A percentile compares a stretch with the other conserved stretches of the same genome.
Conservation (phyloP, 1,140 invertebrate species). For the Drosophila busckii region DNA sequence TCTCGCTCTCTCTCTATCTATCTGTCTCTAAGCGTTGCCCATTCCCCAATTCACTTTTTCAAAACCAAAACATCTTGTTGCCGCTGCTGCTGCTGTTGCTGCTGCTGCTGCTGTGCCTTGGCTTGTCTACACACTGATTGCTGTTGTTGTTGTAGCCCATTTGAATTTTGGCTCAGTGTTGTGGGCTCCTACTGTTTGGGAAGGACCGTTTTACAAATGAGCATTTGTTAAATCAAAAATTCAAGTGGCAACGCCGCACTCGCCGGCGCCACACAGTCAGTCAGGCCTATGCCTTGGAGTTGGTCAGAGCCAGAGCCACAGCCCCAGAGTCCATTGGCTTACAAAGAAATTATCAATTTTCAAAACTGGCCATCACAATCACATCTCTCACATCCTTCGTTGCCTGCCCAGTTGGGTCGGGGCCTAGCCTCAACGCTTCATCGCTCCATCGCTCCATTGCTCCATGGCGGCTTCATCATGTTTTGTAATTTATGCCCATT, state of each 20-base stretch:
- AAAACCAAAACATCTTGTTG: neutral
- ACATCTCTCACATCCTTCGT: neutral
- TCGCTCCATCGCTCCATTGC: neutral
- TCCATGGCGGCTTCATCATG: conserved; percentile 50
- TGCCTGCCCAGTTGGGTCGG: neutral
- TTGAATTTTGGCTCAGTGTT: conserved; percentile 43
- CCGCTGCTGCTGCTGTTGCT: neutral
- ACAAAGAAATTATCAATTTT: conserved; percentile 57
- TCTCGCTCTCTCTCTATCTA: neutral
- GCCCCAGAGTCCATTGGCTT: conserved; percentile 16
- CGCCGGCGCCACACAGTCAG: conserved; percentile 53
- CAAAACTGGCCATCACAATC: neutral
- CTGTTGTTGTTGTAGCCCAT: conserved; percentile 32
- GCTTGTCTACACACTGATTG: too few species aligned
- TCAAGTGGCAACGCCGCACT: conserved; percentile 74
- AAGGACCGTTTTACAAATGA: conserved; percentile 64
- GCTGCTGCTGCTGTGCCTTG: neutral
- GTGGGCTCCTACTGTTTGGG: conserved; percentile 8
- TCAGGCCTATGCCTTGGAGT: conserved; percentile 1
- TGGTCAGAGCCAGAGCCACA: neutral
- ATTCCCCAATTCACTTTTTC: too few species aligned
- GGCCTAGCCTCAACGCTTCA: neutral
- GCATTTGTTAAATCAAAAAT: conserved; percentile 76
- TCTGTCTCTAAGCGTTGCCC: too few species aligned
- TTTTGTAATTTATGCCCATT: conserved; percentile 75